Base-by-base conservation (phyloP, 1,140 invertebrate genomes). In the Apis mellifera region DNA sequence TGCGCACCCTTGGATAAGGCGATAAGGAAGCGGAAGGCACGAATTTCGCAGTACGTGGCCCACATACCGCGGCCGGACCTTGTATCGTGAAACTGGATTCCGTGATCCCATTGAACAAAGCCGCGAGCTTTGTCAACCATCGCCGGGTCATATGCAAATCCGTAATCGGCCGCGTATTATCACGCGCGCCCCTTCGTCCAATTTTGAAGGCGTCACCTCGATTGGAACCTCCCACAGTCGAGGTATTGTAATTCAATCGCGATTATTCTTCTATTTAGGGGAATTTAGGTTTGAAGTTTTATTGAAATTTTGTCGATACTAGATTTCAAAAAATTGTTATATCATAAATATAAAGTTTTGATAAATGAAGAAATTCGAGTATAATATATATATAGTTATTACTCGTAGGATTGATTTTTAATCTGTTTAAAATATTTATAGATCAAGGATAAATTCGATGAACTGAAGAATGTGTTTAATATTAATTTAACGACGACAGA, bases 1-100 rank as follows among this genome's bases (percentile, higher is more conserved):
- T 26, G n/a, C 32, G n/a, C 13, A n/a, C 1, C 7, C 23, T 62
- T 23, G 23, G 13, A 32, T 32, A 91, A 91, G 88, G 83, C 13
- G 13, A 32, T 32, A 91, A 91, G 88, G 84, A 89, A 80, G 69
- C 71, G 89, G 86, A 86, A 88, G 88, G 86, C 87, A 91, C 89
- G 90, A 92, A 91, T 90, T 89, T 90, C 87, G 32, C 90, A 91
- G 23, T 71, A 73, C 80, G 72, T 48, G 59, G 60, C 54, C 73
- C 5, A 62, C 59, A 2, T 62, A 62, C 13, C 12, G 52, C 0
- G 54, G 12, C 54, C 7, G n/a, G 64, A 78, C 81, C 78, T 81
- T 78, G 55, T 84, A 78, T 84, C 78, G 77, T 70, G 15, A 54
- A 81, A 87, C 84, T 65, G 64, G 87, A 89, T 90, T 88, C 78